Percentiles rank a stretch among this genome's conserved stretches.
These are phyloP conservation scores for Syngnathus acus DNA, from an alignment of 2,797 vertebrate genomes.

Conservation along the genomic window DNA sequence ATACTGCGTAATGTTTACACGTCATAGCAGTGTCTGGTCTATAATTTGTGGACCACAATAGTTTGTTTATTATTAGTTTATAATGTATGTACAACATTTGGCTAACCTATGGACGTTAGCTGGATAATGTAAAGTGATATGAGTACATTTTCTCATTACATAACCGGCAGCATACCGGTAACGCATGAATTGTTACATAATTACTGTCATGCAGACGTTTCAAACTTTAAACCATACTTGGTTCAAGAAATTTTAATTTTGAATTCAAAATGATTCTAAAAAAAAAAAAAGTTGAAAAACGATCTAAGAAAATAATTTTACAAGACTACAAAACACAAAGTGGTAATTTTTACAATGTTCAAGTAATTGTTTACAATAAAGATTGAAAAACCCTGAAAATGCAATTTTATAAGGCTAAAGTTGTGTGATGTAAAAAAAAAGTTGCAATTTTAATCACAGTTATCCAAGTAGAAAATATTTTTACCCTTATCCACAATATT, in stretches of 20 bases:
- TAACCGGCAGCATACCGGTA: neutral
- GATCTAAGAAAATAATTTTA: neutral
- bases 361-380: neutral
- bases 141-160: neutral
- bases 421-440: neutral
- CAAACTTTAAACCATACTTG: neutral
- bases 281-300: no score
- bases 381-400: no score
- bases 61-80: neutral
- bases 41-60: neutral
- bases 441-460: neutral
- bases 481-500: no score
- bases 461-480: no score
- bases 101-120: neutral
- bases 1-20: neutral
- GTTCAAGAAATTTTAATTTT: neutral
- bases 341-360: no score
- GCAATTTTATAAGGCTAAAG: neutral
- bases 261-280: no score
- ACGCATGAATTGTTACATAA: neutral
- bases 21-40: neutral
- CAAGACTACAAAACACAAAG: neutral
- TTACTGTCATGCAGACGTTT: neutral
- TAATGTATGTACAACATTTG: neutral
- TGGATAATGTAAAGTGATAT: conserved; percentile 15